Conservation (phyloP, 2,113 vertebrate genomes). For the Misgurnus anguillicaudatus region DNA sequence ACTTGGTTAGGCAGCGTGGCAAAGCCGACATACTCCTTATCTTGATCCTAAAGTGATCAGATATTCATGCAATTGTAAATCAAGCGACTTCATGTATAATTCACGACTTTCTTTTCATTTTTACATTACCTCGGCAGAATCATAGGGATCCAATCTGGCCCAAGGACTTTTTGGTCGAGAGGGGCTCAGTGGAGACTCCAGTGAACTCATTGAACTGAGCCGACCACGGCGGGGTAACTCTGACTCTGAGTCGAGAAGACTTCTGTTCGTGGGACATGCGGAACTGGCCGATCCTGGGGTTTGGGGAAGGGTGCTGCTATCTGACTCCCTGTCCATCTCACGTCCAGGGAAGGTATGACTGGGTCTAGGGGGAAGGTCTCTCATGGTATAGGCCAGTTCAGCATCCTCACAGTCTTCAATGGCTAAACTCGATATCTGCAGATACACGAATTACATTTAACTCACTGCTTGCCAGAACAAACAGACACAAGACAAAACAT, state of each 20-base stretch:
- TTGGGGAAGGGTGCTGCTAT: slow-evolving; percentile 29
- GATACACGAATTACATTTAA: background rate
- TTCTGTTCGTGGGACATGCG: slow-evolving; percentile 15
- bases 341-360: slow-evolving; percentile 52
- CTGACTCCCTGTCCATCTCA: slow-evolving; percentile 42
- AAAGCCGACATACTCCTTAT: slow-evolving; percentile 81
- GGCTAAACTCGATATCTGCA: slow-evolving; percentile 80
- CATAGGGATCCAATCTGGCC: slow-evolving; percentile 83
- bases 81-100: background rate
- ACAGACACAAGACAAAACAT: too few species aligned
- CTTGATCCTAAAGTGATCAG: slow-evolving; percentile 66
- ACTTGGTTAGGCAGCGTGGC: slow-evolving; percentile 89
- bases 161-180: slow-evolving; percentile 80
- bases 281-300: slow-evolving; percentile 36
- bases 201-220: slow-evolving; percentile 55
- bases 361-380: slow-evolving; percentile 63
- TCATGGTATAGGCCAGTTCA: slow-evolving; percentile 77
- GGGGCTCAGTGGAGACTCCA: slow-evolving; percentile 73
- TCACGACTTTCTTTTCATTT: too few species aligned
- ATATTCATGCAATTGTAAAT: background rate
- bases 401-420: slow-evolving; percentile 78
- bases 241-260: slow-evolving; percentile 16
- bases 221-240: slow-evolving; percentile 40
- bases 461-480: too few species aligned
- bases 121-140: slow-evolving; percentile 78